These are phyloP conservation scores for Dicrostonyx torquatus DNA, from an alignment of 2,797 vertebrate genomes.

Conservation along the genomic window DNA sequence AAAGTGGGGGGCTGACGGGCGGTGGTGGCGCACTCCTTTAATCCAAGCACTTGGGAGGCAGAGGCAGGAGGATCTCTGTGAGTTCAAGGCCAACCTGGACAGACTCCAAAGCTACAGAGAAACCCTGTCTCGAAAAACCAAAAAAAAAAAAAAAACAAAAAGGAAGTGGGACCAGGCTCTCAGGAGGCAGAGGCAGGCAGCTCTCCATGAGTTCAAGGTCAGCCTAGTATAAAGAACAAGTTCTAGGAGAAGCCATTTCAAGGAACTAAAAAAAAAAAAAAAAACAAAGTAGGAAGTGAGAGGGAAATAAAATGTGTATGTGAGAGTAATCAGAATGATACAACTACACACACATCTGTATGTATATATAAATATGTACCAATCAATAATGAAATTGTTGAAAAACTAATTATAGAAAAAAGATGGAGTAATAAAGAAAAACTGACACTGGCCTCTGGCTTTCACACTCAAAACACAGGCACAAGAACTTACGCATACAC, in stretches of 20 bases:
- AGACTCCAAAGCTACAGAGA: not conserved
- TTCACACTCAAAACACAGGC: not conserved
- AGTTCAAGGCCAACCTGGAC: too few relatives aligned
- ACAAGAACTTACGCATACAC: not conserved
- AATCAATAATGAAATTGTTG: not conserved
- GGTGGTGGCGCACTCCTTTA: too few relatives aligned
- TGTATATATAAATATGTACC: not conserved
- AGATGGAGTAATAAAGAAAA: not conserved
- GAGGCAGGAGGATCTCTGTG: too few relatives aligned
- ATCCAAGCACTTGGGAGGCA: too few relatives aligned
- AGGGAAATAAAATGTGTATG: not conserved
- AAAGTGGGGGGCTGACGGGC: too few relatives aligned
- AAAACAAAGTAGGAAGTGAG: not conserved
- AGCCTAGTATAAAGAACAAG: not conserved
- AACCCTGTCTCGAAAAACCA: not conserved
- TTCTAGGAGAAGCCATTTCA: not conserved
- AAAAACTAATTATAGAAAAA: not conserved
- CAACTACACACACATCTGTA: not conserved
- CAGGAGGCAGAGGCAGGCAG: not conserved
- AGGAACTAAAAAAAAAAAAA: too few relatives aligned
- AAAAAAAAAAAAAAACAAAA: too few relatives aligned
- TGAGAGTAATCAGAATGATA: not conserved
- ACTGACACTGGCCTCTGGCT: not conserved
- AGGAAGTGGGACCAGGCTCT: not conserved
- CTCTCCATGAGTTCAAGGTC: too few relatives aligned